Conservation (phyloP, 2,797 vertebrate species). For the Poeciliopsis paucimaculata region DNA sequence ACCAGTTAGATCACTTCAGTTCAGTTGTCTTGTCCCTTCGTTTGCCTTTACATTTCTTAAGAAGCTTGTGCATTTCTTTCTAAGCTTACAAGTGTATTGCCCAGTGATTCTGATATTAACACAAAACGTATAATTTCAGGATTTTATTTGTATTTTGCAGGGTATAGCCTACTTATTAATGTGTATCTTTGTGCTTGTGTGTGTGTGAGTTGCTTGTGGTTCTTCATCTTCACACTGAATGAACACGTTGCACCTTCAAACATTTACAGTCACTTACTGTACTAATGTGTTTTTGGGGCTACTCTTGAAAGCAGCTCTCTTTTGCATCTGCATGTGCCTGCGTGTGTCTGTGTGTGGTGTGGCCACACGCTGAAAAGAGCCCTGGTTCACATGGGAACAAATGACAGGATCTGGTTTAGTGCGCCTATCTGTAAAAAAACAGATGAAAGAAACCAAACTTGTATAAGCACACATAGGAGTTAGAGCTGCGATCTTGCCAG, state of each 20-base stretch:
- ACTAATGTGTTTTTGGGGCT: slow-evolving; percentile 2
- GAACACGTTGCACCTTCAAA: slow-evolving; percentile 39
- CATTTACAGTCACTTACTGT: slow-evolving; percentile 21
- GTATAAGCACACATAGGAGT: slow-evolving; percentile 53
- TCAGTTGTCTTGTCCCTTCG: not conserved
- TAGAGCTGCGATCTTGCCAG: slow-evolving; percentile 47
- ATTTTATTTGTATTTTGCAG: slow-evolving; percentile 2
- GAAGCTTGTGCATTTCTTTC: not conserved
- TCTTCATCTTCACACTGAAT: not conserved
- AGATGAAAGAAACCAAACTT: slow-evolving; percentile 65
- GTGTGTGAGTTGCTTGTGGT: slow-evolving; percentile 4
- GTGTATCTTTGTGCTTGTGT: too few species aligned
- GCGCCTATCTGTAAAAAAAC: slow-evolving; percentile 53
- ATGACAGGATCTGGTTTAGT: slow-evolving; percentile 70
- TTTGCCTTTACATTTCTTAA: not conserved
- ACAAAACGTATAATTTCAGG: not conserved
- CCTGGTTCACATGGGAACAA: slow-evolving; percentile 65
- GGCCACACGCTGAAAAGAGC: slow-evolving; percentile 53
- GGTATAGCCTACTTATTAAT: not conserved
- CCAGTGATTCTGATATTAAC: not conserved
- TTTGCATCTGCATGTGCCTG: slow-evolving; percentile 31
- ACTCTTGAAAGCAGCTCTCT: slow-evolving; percentile 34
- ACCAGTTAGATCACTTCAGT: not conserved
- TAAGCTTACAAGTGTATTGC: slow-evolving; percentile 1
- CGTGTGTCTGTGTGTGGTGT: slow-evolving; percentile 62